Evolutionary conservation across 1,140 invertebrate genomes (phyloP), one percentile per base, ranked within the genome.

Genomic region (Papilio polyxenes): DNA sequence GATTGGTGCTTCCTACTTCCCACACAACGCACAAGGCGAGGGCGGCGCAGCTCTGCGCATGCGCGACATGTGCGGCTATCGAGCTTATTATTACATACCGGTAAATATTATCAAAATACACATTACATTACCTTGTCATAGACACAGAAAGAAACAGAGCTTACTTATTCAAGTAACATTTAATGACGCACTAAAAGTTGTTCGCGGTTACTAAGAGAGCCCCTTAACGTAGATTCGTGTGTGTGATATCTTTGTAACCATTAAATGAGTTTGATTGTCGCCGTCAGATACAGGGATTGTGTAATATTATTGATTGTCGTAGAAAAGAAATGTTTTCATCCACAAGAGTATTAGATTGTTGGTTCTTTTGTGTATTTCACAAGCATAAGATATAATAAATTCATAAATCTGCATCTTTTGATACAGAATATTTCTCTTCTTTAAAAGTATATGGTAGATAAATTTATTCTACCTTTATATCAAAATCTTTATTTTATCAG

Each of bases 1-100:
- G 89, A 91, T 87, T 83, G 85, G 72, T 84, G 89, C 92, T 94
- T 94, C 93, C 93, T 92, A 92, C 91, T 93, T 94, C 92, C 92
- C 92, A 92, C 89, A 85, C 65, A 15, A 72, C 31, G 65, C 65
- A 72, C 65, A 72, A 86, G 84, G 85, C 77, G 85, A 83, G 85
- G 88, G 87, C 84, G 85, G 85, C 11, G 31, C 23, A 37, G 84
- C 85, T 82, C 69, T 81, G 83, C 88, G 87, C 86, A 88, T 89
- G 87, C 83, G 85, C 83, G 87, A 89, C 92, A 94, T 93, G 90
- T 94, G 93, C 89, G 82, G 65, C 87, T 87, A 93, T 91, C 83
- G 84, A 75, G 90, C 92, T 93, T 93, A 93, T 92, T 92, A 93
- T 90, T 89, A 88, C 85, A 86, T 85, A 82, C 85, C 83, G 88